These are phyloP conservation scores for Sitta europaea DNA, from an alignment of 2,113 vertebrate genomes.

Conservation along the genomic window DNA sequence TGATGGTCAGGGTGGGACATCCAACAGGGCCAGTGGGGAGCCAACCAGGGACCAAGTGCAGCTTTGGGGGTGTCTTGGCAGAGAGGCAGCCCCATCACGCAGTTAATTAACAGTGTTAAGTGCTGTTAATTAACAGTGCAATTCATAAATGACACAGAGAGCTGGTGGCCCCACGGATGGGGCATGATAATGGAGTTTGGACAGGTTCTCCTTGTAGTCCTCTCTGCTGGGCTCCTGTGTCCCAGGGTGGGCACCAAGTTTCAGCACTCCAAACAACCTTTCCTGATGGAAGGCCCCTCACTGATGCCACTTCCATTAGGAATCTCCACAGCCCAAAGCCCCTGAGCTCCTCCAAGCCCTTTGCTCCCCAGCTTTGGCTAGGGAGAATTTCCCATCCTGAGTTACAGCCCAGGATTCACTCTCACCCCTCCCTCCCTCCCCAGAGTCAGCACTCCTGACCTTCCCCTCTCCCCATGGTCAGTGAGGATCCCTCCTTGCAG, in stretches of 20 bases:
- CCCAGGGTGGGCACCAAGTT: background rate
- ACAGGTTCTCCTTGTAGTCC: background rate
- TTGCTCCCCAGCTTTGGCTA: background rate
- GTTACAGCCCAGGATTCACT: background rate
- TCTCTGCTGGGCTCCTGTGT: background rate
- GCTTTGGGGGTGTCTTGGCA: background rate
- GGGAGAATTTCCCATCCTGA: background rate
- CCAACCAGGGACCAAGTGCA: background rate
- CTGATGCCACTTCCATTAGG: background rate
- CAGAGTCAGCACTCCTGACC: background rate
- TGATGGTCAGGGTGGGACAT: background rate
- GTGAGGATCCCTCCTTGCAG: rapidly evolving
- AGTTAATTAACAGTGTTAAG: background rate
- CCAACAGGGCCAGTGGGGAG: background rate
- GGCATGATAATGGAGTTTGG: background rate
- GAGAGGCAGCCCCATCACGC: background rate
- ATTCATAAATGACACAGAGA: background rate
- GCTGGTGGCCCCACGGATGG: rapidly evolving
- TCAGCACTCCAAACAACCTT: rapidly evolving
- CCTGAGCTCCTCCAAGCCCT: background rate
- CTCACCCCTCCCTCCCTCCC: background rate
- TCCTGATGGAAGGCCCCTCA: no score
- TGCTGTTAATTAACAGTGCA: background rate
- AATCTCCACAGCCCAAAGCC: background rate
- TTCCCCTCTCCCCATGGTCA: rapidly evolving